Conservation (phyloP, 2,888 invertebrate genomes). For the Polietes domitor region DNA sequence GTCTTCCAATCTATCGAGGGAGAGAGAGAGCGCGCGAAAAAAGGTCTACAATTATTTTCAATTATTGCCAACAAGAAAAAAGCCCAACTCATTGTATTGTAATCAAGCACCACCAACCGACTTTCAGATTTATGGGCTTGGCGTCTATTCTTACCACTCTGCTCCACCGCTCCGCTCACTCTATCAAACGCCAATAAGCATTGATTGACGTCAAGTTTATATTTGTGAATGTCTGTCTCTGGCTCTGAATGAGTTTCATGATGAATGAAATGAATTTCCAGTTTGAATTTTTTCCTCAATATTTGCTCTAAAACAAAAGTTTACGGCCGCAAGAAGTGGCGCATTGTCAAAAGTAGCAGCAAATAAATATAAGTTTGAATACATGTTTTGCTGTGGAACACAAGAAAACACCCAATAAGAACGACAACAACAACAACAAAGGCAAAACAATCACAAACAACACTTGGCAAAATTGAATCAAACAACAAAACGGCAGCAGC, state of each 20-base stretch:
- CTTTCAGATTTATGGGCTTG: slow-evolving; percentile 33
- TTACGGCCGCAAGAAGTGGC: neutral
- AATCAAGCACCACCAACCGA: neutral
- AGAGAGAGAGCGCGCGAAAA: no score
- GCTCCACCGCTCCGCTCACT: neutral
- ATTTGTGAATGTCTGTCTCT: neutral
- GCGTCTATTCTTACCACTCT: neutral
- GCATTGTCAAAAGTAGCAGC: neutral
- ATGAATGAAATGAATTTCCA: slow-evolving; percentile 21
- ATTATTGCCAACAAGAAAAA: neutral
- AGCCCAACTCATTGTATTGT: slow-evolving; percentile 10
- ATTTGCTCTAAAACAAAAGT: neutral
- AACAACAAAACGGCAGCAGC: neutral
- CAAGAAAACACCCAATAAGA: neutral
- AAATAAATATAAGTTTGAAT: neutral
- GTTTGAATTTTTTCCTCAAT: neutral
- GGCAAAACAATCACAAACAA: neutral
- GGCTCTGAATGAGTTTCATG: neutral
- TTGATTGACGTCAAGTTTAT: slow-evolving; percentile 33
- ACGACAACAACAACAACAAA: neutral
- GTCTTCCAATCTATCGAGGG: neutral
- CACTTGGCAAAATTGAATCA: slow-evolving; percentile 29
- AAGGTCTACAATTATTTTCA: neutral
- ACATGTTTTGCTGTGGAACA: neutral
- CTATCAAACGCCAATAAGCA: neutral